Evolutionary conservation across 2,888 invertebrate species (phyloP).

Genomic region (Oscheius myriophilus): DNA sequence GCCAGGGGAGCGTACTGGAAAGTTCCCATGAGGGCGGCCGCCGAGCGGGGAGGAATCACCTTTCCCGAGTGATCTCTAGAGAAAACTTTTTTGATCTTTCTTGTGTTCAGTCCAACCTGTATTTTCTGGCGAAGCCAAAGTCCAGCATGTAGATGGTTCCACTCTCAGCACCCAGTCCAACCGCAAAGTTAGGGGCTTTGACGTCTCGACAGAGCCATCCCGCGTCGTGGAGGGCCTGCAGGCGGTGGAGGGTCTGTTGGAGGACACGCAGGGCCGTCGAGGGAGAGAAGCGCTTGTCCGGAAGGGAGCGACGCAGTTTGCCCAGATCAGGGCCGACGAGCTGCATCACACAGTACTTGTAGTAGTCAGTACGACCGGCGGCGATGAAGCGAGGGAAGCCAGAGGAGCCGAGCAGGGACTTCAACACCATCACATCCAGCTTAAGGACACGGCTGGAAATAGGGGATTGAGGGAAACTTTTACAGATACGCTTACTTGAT

Average conservation of each 20-base stretch:
- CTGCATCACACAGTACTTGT: constrained; percentile 63
- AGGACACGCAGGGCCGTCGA: constrained; percentile 57
- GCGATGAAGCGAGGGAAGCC: constrained; percentile 61
- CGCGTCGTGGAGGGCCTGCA: constrained; percentile 59
- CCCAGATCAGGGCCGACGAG: constrained; percentile 62
- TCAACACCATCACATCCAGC: constrained; percentile 61
- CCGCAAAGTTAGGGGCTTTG: constrained; percentile 66
- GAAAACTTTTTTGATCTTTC: neutral
- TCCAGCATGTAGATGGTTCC: constrained; percentile 62
- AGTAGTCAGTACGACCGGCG: constrained; percentile 54
- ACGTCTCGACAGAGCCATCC: constrained; percentile 63
- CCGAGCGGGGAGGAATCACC: constrained; percentile 55
- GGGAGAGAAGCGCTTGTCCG: constrained; percentile 55
- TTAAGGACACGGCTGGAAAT: constrained; percentile 44
- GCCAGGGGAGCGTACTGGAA: constrained; percentile 60
- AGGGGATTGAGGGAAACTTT: neutral
- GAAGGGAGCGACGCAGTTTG: constrained; percentile 53
- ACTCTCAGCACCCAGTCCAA: constrained; percentile 50
- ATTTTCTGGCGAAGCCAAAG: constrained; percentile 65
- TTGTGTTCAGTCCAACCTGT: constrained; percentile 32
- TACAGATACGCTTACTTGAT: neutral
- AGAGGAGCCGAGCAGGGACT: constrained; percentile 40
- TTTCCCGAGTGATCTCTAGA: constrained; percentile 58
- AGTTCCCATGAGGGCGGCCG: constrained; percentile 62
- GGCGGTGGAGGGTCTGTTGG: constrained; percentile 52